These are phyloP conservation scores for Lithosia quadra DNA, from an alignment of 2,888 invertebrate species.

Conservation along the genomic window DNA sequence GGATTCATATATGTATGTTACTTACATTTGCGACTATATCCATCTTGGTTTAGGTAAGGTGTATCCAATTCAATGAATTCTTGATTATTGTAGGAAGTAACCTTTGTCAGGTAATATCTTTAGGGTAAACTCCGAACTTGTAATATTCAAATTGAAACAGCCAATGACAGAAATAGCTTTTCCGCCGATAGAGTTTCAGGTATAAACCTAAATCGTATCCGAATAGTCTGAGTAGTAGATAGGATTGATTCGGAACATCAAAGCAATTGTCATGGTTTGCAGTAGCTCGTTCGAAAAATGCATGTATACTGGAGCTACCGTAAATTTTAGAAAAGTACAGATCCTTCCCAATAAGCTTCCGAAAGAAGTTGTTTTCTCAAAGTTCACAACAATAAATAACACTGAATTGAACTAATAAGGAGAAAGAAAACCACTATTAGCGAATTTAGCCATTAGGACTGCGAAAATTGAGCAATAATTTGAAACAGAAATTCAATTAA, in stretches of 20 bases:
- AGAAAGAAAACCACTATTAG: constrained; percentile 79
- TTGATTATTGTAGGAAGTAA: constrained; percentile 36
- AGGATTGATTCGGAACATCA: constrained; percentile 88
- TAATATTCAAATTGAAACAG: constrained; percentile 83
- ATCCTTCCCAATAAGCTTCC: constrained; percentile 43
- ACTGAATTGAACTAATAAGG: constrained; percentile 66
- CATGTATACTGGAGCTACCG: constrained; percentile 78
- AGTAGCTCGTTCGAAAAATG: constrained; percentile 74
- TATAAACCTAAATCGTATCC: constrained; percentile 86
- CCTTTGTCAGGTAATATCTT: constrained; percentile 79
- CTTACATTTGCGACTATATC: constrained; percentile 88
- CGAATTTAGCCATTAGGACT: constrained; percentile 82
- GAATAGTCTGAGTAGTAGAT: constrained; percentile 90
- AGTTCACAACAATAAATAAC: constrained; percentile 52
- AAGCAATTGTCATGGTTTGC: constrained; percentile 84
- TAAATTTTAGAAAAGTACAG: constrained; percentile 65
- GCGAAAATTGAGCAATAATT: constrained; percentile 38
- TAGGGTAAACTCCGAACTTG: constrained; percentile 81
- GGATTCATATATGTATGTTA: constrained; percentile 45
- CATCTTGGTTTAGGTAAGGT: constrained; percentile 69
- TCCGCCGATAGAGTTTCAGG: constrained; percentile 65
- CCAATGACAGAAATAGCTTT: constrained; percentile 76
- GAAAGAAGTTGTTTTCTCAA: constrained; percentile 34
- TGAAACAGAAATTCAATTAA: neutral
- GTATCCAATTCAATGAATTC: constrained; percentile 50